Base-by-base conservation (phyloP, 2,888 invertebrate genomes). In the Caenorhabditis sp. region DNA sequence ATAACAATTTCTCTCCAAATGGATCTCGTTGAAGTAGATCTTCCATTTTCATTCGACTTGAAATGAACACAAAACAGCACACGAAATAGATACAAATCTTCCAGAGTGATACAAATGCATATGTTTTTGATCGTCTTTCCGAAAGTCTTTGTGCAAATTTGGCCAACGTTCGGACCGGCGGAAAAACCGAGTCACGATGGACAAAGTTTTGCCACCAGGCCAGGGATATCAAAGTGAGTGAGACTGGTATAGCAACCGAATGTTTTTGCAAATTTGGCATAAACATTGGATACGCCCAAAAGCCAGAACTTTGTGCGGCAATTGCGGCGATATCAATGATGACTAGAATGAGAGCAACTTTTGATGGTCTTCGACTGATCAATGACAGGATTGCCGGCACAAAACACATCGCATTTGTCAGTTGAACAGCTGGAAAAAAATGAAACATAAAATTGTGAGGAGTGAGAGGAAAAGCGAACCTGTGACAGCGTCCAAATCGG, bases 171-270 rank as follows among this genome's bases (percentile, higher is more conserved):
- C 84, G 86, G 85, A 88, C 77, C 19, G 82, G 83, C 10, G 82
- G 92, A 76, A 95, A 91, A 0, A 94, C 93, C 66, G 95, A 95
- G 83, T 93, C 92, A 68, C 92, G 91, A 68, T 94, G 93, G 0
- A 95, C 94, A 88, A 94, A 97, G 89, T 97, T 97, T 89, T 97
- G 97, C 97, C 97, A 97, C 95, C 96, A 97, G 26, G 94, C 94
- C 50, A 94, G 91, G 0, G 97, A 97, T 77, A 95, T 93, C 83
- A 95, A 91, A 64, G 95, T 89, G 49, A 95, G 91, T 0, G 95
- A 91, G 0, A 94, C 90, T 0, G 96, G 95, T 81, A 97, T 93
- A 55, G 94, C 90, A 93, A 93, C 94, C 50, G 94, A 84, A 79
- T 69, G 85, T 63, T 72, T 84, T 37, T 79, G 71, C 4, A 85